Base-by-base conservation (phyloP, 2,888 invertebrate genomes). In the Germaria angustata region DNA sequence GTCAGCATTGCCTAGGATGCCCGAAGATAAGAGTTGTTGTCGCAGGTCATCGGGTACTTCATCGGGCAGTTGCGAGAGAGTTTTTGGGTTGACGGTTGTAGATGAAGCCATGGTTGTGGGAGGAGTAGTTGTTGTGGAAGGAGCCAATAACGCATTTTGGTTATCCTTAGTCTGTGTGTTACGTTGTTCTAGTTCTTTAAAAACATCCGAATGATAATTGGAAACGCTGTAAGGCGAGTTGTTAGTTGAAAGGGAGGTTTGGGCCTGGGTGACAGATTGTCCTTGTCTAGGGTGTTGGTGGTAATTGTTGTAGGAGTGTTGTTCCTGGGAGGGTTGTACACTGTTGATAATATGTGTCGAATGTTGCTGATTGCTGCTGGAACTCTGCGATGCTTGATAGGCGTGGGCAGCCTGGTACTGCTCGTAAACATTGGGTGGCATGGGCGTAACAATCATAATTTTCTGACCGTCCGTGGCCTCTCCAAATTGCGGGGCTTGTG, bases 41-140 rank as follows among this genome's bases (percentile, higher is more conserved):
- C 96, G 93, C 55, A 97, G 92, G 86, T 97, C 97, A 85, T 96
- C 96, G 4, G 97, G 97, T 6, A 97, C 96, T 92, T 97, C 97
- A 87, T 96, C 96, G 11, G 97, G 97, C 51, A 97, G 91, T 85
- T 93, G 92, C 85, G 94, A 93, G 8, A 88, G 79, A 5, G 87
- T 87, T 71, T 90, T 87, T 4, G 90, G 85, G 57, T 75, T 85
- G 59, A 59, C 28, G 5, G 32, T 75, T 61, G 81, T 44, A 28
- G 75, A 39, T 20, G 59, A n/a, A 17, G 59, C 5, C 76, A 9
- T 83, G 84, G 86, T 13, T 79, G 72, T 28, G 0, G 76, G 8
- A 8, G 75, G 13, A 0, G 61, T 32, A 11, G 63, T 9, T 13
- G 51, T 34, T 2, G 49, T 36, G 2, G 36, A 6, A 9, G 63